These are phyloP conservation scores for Aphaenogaster rudis DNA, from an alignment of 1,140 invertebrate species.

Conservation along the genomic window DNA sequence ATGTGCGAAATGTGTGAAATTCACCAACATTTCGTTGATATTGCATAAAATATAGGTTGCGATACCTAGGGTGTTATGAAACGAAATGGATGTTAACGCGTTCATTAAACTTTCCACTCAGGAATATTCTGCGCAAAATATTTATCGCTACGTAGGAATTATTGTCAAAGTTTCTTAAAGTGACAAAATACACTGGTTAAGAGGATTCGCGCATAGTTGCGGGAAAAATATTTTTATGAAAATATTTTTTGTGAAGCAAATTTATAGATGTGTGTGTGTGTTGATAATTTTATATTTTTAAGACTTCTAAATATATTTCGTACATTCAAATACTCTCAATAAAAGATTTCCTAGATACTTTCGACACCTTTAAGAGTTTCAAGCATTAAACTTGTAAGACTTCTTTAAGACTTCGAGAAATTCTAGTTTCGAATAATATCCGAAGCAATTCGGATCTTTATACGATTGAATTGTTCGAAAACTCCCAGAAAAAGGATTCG, in stretches of 20 bases:
- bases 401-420: background rate
- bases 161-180: conserved; percentile 3
- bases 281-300: background rate
- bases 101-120: background rate
- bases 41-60: background rate
- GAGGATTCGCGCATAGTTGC: background rate
- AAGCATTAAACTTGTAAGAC: background rate
- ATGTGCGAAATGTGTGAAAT: conserved; percentile 8
- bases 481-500: background rate
- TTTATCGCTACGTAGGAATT: background rate
- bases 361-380: background rate
- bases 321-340: background rate
- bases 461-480: background rate
- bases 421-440: background rate
- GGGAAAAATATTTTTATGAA: background rate
- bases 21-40: background rate
- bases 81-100: background rate
- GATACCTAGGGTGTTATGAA: background rate
- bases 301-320: background rate
- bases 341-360: background rate
- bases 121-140: background rate
- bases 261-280: no score
- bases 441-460: background rate
- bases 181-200: background rate
- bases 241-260: no score